A percentile compares a stretch with the other conserved stretches of the same genome.
phyloP scores from a whole-genome alignment of 2,113 vertebrate species.

The Spheniscus mendiculus region DNA sequence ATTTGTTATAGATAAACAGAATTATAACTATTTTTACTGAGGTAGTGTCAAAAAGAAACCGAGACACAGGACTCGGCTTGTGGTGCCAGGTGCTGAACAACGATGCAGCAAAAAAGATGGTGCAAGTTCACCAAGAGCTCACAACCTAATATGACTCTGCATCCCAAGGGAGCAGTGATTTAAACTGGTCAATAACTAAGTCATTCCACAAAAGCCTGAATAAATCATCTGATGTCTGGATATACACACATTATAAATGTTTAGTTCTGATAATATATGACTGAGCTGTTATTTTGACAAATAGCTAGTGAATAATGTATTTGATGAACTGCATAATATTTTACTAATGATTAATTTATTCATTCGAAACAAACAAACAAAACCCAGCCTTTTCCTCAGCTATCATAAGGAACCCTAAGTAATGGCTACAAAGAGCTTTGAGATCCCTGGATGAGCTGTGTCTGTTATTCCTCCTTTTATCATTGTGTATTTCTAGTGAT shows the following conservation, averaged over 20 bases:
- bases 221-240: constrained; percentile 37
- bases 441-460: neutral
- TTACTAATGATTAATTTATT: constrained; percentile 68
- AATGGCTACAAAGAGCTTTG: constrained; percentile 2
- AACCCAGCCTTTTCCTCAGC: neutral
- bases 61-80: neutral
- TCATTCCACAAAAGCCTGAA: constrained; percentile 2
- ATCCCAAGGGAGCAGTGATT: neutral
- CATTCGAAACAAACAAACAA: constrained; percentile 53
- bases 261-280: constrained; percentile 44
- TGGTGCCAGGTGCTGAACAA: neutral
- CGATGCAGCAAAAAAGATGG: neutral
- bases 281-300: constrained; percentile 55
- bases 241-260: constrained; percentile 41
- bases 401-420: neutral
- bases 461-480: neutral
- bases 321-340: constrained; percentile 64
- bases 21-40: neutral
- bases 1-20: neutral
- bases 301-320: constrained; percentile 63
- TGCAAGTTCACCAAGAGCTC: neutral
- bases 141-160: neutral
- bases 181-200: constrained; percentile 21
- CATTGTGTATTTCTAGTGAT: neutral
- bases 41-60: neutral